These are phyloP conservation scores for Eristalis intricaria DNA, from an alignment of 2,888 invertebrate genomes.

Conservation along the genomic window DNA sequence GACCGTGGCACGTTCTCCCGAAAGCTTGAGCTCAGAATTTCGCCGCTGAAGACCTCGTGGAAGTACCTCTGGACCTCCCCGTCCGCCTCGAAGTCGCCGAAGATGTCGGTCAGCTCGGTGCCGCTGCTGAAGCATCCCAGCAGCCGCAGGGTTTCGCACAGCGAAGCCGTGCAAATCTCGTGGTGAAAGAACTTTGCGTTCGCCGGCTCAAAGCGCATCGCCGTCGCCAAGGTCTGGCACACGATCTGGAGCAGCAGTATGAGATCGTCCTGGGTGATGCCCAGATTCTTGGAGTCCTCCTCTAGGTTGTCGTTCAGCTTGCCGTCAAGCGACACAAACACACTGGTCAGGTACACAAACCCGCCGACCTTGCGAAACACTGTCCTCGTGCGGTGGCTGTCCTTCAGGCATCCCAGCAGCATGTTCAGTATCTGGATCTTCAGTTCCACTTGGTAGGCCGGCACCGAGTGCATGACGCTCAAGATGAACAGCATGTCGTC, in stretches of 20 bases:
- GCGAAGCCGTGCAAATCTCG: slow-evolving; percentile 96
- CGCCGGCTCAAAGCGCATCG: slow-evolving; percentile 99
- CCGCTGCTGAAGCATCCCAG: slow-evolving; percentile 92
- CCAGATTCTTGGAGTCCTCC: slow-evolving; percentile 73
- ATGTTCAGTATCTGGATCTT: slow-evolving; percentile 96
- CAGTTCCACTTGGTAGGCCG: slow-evolving; percentile 89
- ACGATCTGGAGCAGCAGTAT: slow-evolving; percentile 92
- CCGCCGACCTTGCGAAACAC: slow-evolving; percentile 99
- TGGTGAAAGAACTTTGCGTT: slow-evolving; percentile 99
- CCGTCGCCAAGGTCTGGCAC: slow-evolving; percentile 96
- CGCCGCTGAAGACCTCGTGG: slow-evolving; percentile 89
- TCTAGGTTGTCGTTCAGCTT: slow-evolving; percentile 84
- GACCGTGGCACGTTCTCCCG: slow-evolving; percentile 88
- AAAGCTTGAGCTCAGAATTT: slow-evolving; percentile 87
- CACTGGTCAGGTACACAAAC: slow-evolving; percentile 98
- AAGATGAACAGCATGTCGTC: slow-evolving; percentile 97
- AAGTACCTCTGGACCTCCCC: slow-evolving; percentile 82
- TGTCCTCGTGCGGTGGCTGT: slow-evolving; percentile 97
- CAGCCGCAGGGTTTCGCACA: slow-evolving; percentile 95
- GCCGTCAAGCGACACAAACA: slow-evolving; percentile 95
- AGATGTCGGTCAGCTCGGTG: slow-evolving; percentile 82
- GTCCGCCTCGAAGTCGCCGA: slow-evolving; percentile 77
- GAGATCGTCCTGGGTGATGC: slow-evolving; percentile 83
- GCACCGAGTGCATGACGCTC: slow-evolving; percentile 95
- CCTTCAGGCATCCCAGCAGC: slow-evolving; percentile 92